A percentile compares a stretch with the other conserved stretches of the same genome.
phyloP scores from a whole-genome alignment of 2,797 vertebrate species.

The Pangasius macronema region DNA sequence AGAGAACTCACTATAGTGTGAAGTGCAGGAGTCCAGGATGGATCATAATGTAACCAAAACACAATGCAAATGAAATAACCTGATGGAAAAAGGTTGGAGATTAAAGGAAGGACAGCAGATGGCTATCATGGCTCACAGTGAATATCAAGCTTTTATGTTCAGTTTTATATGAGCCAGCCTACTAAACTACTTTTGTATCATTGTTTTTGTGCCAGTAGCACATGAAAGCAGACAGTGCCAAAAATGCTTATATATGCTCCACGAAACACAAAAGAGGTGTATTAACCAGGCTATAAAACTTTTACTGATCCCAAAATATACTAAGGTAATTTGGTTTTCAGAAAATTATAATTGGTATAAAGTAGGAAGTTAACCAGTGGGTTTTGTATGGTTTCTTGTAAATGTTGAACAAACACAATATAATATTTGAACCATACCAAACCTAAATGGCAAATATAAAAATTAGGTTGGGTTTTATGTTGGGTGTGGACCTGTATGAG shows the following conservation, averaged over 20 bases:
- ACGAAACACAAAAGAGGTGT: neutral
- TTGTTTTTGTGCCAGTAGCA: constrained; percentile 24
- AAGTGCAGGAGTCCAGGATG: neutral
- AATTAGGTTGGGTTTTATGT: neutral
- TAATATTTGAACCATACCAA: neutral
- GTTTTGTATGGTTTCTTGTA: neutral
- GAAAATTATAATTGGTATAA: neutral
- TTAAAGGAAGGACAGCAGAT: neutral
- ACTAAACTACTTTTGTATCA: neutral
- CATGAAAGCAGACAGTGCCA: neutral
- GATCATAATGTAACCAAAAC: neutral
- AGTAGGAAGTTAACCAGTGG: neutral
- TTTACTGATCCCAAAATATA: neutral
- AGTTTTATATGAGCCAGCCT: neutral
- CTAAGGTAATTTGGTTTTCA: neutral
- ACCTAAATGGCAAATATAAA: neutral
- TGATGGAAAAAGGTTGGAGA: neutral
- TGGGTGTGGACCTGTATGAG: neutral
- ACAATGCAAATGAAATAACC: neutral
- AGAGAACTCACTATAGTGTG: neutral
- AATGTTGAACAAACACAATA: neutral
- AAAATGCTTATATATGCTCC: neutral
- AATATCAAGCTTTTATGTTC: neutral
- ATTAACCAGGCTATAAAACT: neutral
- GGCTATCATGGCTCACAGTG: neutral